A percentile compares a stretch with the other conserved stretches of the same genome.
Conservation (phyloP, 2,797 vertebrate genomes). For the Tenualosa thibaudeaui region DNA sequence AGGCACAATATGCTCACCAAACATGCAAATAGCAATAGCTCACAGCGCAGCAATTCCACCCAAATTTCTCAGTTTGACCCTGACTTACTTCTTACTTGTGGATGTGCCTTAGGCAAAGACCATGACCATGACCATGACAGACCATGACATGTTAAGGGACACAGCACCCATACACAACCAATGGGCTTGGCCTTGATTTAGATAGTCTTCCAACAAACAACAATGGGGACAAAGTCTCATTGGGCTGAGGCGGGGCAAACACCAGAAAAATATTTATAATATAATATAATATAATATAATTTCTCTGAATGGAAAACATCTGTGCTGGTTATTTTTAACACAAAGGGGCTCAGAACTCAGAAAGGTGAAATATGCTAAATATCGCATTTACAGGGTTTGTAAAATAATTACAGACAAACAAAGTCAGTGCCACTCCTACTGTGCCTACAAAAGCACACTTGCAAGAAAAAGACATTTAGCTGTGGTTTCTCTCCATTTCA, state of each 20-base stretch:
- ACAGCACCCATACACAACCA: neutral
- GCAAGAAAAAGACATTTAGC: neutral
- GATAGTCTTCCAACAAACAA: neutral
- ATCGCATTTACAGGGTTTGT: neutral
- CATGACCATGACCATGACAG: no score
- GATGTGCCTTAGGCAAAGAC: neutral
- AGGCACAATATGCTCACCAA: neutral
- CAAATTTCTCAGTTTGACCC: neutral
- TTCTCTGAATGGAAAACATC: neutral
- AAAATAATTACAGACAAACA: neutral
- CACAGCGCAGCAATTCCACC: neutral
- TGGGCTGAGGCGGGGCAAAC: neutral
- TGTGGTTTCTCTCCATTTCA: neutral
- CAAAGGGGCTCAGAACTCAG: neutral
- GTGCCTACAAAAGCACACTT: neutral
- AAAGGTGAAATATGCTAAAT: neutral
- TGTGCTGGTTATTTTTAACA: neutral
- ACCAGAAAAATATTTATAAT: no score
- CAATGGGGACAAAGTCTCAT: neutral
- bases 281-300: no score
- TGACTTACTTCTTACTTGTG: neutral
- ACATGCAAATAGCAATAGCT: neutral
- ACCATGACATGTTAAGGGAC: no score
- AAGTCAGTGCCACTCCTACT: neutral
- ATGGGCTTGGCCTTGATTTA: neutral